These are phyloP conservation scores for Porites lobata DNA, from an alignment of 92 coral and sea anemone genomes.

Conservation along the genomic window DNA sequence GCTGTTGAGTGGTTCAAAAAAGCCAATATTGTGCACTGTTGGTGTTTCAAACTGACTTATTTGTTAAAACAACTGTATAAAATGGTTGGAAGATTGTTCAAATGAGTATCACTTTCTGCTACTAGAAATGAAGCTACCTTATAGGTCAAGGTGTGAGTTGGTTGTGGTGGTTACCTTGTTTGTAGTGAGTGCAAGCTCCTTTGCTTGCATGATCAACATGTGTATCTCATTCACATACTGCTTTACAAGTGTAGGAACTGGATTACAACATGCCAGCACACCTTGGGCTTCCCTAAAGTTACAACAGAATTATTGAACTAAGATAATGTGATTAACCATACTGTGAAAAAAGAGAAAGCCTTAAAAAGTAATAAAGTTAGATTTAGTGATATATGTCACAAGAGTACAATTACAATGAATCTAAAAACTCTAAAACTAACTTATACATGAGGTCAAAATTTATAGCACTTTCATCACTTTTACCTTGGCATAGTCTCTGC, in stretches of 20 bases:
- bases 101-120: no score
- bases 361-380: no score
- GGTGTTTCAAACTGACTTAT: no score
- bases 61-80: no score
- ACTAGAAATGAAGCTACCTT: no score
- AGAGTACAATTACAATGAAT: no score
- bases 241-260: conserved; percentile 92
- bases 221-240: conserved; percentile 94
- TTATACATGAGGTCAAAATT: neutral
- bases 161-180: neutral
- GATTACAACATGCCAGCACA: conserved; percentile 96
- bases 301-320: neutral
- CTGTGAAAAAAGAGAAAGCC: neutral
- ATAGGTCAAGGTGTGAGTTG: neutral
- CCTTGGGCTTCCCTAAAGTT: conserved; percentile 87
- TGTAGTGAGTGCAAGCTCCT: conserved; percentile 64
- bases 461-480: neutral
- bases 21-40: no score
- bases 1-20: no score
- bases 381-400: no score
- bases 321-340: neutral
- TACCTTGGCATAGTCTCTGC: conserved; percentile 89
- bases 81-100: no score
- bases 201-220: conserved; percentile 83
- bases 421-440: no score